phyloP scores from a whole-genome alignment of 35 echinoderm and acorn worm species.

The Diadema setosum region DNA sequence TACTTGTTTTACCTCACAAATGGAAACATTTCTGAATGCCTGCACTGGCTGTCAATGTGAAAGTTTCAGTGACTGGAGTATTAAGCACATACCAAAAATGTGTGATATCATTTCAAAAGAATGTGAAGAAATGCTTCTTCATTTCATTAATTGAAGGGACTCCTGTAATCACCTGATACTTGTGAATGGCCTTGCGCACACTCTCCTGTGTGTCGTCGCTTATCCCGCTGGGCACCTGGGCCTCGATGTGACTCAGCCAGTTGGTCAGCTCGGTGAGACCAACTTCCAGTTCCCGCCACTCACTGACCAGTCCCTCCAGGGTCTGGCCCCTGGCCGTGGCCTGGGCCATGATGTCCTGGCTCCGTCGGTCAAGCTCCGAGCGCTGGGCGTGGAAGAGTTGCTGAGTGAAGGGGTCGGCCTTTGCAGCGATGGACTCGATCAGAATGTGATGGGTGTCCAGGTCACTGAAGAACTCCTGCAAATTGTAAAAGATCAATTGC shows the following conservation, averaged over 20 bases:
- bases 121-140: background rate
- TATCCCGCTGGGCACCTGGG: constrained; percentile 79
- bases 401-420: constrained; percentile 83
- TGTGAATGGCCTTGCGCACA: constrained; percentile 89
- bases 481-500: no score
- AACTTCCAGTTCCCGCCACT: constrained; percentile 78
- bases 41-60: background rate
- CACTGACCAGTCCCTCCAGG: constrained; percentile 76
- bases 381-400: constrained; percentile 71
- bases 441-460: constrained; percentile 89
- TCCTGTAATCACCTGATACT: constrained; percentile 85
- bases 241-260: constrained; percentile 81
- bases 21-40: background rate
- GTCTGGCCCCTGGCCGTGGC: constrained; percentile 72
- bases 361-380: constrained; percentile 66
- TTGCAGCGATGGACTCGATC: constrained; percentile 96
- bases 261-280: constrained; percentile 66
- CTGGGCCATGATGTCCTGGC: constrained; percentile 60
- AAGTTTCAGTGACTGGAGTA: background rate
- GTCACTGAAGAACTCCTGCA: constrained; percentile 92
- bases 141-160: background rate
- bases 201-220: constrained; percentile 82
- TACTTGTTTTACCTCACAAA: background rate
- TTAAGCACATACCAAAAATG: background rate
- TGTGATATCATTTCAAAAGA: background rate